Percentiles rank a stretch among this genome's conserved stretches.
phyloP scores from a whole-genome alignment of 2,888 invertebrate species.

The Sinodicranocentrus sp. region DNA sequence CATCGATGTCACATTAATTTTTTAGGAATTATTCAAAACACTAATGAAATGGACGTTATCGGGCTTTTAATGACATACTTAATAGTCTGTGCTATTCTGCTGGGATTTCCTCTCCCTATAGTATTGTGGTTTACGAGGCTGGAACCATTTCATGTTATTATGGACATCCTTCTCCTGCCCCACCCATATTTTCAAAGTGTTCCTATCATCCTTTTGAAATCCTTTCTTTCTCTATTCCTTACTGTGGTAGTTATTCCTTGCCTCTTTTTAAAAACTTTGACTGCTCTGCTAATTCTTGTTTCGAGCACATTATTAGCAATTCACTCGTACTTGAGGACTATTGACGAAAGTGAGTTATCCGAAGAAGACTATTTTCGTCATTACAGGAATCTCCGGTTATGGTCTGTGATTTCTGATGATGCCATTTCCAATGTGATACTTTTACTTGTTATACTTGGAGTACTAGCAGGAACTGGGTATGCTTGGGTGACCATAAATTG shows the following conservation, averaged over 20 bases:
- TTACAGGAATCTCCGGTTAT: neutral
- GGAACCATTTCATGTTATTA: neutral
- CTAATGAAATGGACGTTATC: too few species aligned
- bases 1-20: too few species aligned
- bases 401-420: neutral
- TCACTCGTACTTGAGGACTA: neutral
- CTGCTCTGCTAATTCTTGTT: neutral
- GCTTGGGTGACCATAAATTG: constrained; percentile 19
- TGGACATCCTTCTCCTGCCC: neutral
- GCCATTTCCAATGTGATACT: too few species aligned
- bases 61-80: too few species aligned
- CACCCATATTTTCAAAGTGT: neutral
- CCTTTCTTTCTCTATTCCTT: neutral
- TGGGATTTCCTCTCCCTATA: neutral
- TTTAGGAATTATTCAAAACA: too few species aligned
- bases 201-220: neutral
- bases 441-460: too few species aligned
- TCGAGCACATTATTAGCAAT: neutral
- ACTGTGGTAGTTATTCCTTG: neutral
- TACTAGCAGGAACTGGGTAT: neutral
- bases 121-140: neutral
- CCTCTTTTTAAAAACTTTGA: neutral
- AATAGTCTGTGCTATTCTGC: neutral
- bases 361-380: neutral
- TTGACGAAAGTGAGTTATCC: neutral